Evolutionary conservation across 2,888 invertebrate species (phyloP), one percentile per base, ranked within the genome.

Genomic region (Drosophila glabriapex): DNA sequence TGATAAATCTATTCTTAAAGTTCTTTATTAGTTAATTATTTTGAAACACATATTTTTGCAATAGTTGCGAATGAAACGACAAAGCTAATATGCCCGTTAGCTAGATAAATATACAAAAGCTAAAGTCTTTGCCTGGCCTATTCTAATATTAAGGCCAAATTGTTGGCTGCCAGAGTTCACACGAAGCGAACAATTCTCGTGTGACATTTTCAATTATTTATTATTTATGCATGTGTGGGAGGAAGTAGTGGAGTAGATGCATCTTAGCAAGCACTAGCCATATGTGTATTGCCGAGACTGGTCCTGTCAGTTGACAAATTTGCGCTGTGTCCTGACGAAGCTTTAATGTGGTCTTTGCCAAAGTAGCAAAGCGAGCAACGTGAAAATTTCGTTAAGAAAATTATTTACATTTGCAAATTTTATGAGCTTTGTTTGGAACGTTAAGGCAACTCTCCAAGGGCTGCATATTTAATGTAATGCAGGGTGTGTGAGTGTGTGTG

Each of bases 181-280:
- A 85, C 88, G 85, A 73, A 76, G 71, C 69, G 61, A 68, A 79
- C 73, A 75, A 85, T 85, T 83, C 90, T 83, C 82, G 62, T 70
- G 90, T 85, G 91, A 87, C 89, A 78, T 87, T 90, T 91, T 91
- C 88, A 91, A 90, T 91, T 90, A 91, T 90, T 90, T 78, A 90
- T 89, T 90, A 87, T 90, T 91, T 82, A 90, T 89, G 82, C 74
- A 59, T 59, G 63, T 46, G 69, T 25, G 52, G 28, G 12, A 7
- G 55, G 33, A 19, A 35, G 28, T n/a, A 31, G 35, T 35, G n/a
- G 43, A 37, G 59, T 50, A 33, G 58, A 10, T 61, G 59, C 76
- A 62, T 73, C 68, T 62, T 55, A 50, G 64, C 22, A 31, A 68
- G 37, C 59, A 73, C 70, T 83, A 70, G 85, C 87, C 84, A 85